Percentiles rank a stretch among this genome's conserved stretches.
Conservation (phyloP, 2,888 invertebrate species). For the Scaptomyza parva region DNA sequence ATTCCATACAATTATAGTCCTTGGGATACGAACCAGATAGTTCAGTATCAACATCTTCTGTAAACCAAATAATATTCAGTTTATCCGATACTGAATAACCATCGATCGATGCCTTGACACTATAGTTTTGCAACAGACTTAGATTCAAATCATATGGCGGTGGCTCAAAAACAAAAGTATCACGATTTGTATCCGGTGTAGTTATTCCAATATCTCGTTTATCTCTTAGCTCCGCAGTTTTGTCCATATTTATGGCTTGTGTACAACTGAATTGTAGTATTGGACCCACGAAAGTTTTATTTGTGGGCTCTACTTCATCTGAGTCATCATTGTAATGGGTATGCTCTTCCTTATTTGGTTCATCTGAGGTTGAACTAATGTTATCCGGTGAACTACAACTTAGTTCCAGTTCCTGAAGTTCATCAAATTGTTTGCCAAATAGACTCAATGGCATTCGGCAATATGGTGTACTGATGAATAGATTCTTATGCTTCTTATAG, state of each 20-base stretch:
- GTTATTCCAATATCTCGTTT: neutral
- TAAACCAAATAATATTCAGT: conserved; percentile 81
- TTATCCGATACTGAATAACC: conserved; percentile 34
- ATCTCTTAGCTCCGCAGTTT: neutral
- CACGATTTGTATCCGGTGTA: no score
- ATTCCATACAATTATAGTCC: conserved; percentile 75
- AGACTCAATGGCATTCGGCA: conserved; percentile 69
- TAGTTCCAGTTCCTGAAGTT: conserved; percentile 38
- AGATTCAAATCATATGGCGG: conserved; percentile 72
- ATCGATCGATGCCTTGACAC: conserved; percentile 62
- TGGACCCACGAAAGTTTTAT: conserved; percentile 7
- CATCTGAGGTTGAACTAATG: neutral
- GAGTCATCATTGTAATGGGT: neutral
- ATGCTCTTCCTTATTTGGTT: neutral
- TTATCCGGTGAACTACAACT: conserved; percentile 26
- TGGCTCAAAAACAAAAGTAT: conserved; percentile 63
- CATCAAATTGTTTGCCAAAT: conserved; percentile 65
- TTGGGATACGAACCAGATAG: conserved; percentile 14
- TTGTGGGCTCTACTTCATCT: conserved; percentile 6
- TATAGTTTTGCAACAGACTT: conserved; percentile 54
- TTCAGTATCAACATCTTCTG: conserved; percentile 48
- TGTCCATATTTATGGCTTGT: conserved; percentile 24
- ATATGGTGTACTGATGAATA: conserved; percentile 71
- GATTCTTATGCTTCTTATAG: conserved; percentile 46
- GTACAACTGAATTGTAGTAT: conserved; percentile 46